These are phyloP conservation scores for Hippocampus zosterae DNA, from an alignment of 2,113 vertebrate genomes.

Conservation along the genomic window DNA sequence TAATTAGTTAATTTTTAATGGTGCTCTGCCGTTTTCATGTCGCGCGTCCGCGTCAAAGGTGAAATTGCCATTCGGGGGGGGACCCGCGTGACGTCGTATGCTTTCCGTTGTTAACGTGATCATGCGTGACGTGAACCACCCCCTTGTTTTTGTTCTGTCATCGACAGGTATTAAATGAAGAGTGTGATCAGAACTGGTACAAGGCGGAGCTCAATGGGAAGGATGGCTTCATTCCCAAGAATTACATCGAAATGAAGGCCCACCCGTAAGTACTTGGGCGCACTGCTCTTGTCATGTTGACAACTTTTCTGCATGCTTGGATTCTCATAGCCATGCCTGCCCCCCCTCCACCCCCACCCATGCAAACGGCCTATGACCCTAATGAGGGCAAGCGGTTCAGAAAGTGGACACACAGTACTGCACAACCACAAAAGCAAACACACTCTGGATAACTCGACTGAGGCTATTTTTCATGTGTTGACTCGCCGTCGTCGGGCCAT, in stretches of 20 bases:
- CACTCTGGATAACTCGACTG: not conserved
- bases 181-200: constrained; percentile 81
- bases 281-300: not conserved
- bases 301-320: not conserved
- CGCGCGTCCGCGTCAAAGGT: not conserved
- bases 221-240: constrained; percentile 98
- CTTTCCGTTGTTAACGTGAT: constrained; percentile 12
- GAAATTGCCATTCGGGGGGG: too few relatives aligned
- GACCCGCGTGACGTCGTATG: too few relatives aligned
- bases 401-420: too few relatives aligned
- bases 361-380: not conserved
- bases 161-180: constrained; percentile 94
- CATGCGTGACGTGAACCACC: constrained; percentile 1
- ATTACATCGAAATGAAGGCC: constrained; percentile 98
- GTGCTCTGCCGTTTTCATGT: not conserved
- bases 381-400: too few relatives aligned
- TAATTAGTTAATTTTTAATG: too few relatives aligned
- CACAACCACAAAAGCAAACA: not conserved
- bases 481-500: not conserved
- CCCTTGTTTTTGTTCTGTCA: constrained; percentile 1
- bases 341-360: not conserved
- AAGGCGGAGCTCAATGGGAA: constrained; percentile 96
- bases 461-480: not conserved
- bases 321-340: too few relatives aligned
- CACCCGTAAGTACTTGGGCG: constrained; percentile 85